These are phyloP conservation scores for Stenchaetothrips biformis DNA, from an alignment of 2,888 invertebrate genomes.

Conservation along the genomic window DNA sequence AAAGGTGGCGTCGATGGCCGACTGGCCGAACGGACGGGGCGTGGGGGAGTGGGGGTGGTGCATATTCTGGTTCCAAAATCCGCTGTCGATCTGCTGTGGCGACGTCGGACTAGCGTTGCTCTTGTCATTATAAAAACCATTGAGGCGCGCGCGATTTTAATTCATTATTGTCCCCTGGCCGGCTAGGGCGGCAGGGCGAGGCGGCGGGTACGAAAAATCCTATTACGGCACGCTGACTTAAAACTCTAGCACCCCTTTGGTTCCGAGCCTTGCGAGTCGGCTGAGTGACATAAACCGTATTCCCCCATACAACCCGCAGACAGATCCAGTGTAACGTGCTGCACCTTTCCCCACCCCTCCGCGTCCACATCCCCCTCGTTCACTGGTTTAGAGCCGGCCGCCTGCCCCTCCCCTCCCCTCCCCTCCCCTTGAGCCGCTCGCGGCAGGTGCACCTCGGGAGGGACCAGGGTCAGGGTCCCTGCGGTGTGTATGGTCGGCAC, in stretches of 20 bases:
- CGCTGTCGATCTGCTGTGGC: no score
- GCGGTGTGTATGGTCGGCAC: no score
- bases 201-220: conserved; percentile 19
- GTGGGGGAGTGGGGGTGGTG: background rate
- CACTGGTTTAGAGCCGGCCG: no score
- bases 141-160: background rate
- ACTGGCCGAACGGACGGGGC: background rate
- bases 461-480: no score
- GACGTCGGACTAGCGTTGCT: no score
- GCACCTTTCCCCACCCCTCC: background rate
- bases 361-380: background rate
- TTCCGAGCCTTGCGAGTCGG: background rate
- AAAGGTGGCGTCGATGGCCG: no score
- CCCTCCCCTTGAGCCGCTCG: background rate
- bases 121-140: conserved; percentile 8
- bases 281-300: conserved; percentile 15
- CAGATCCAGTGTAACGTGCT: no score
- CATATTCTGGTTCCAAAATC: no score
- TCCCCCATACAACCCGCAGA: conserved; percentile 9
- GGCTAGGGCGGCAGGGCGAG: background rate
- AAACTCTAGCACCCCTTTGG: conserved; percentile 11
- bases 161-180: background rate
- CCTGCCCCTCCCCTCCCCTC: background rate
- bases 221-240: conserved; percentile 13
- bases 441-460: background rate